Evolutionary conservation across 2,797 vertebrate genomes (phyloP), one percentile per base, ranked within the genome.

Genomic region (Pseudochromis fuscus): DNA sequence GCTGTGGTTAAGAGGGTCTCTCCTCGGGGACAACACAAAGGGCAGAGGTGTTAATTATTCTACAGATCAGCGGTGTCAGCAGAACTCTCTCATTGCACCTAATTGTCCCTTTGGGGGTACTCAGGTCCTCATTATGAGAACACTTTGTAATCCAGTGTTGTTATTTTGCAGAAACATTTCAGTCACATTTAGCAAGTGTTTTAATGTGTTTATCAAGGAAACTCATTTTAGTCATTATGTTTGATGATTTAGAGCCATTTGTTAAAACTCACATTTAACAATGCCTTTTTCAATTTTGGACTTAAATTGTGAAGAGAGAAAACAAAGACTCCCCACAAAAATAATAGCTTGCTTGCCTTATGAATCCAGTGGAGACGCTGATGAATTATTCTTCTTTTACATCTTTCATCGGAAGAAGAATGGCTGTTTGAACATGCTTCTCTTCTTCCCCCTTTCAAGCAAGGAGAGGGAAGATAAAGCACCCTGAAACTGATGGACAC

Each of bases 31-130:
- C 66, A 64, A 79, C 59, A 89, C 72, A 74, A 89, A 93, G 91
- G 91, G 89, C 90, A 91, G 88, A 81, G 86, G 89, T 94, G 91
- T 91, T 95, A 93, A 95, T 95, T 94, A 94, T 89, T 92, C 89
- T 74, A 83, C 87, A 87, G 86, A 91, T 92, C 84, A 82, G 89
- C 91, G 1, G 76, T 87, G 85, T 94, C 94, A 94, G 94, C 94
- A 91, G 81, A 94, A 89, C 72, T 75, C 85, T 91, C 87, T 91
- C 89, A 93, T 93, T 91, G 89, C 82, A 83, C 80, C 86, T 92
- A 94, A 94, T 92, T 91, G 90, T 90, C 90, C 89, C 90, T 90
- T 69, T 83, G 89, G 86, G 85, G 79, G 84, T 75, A 51, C 84
- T 89, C 85, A 84, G 84, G 82, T 86, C 76, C 89, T 91, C 89